Conservation (phyloP, 1,140 invertebrate genomes). For the Muscidifurax raptorellus region DNA sequence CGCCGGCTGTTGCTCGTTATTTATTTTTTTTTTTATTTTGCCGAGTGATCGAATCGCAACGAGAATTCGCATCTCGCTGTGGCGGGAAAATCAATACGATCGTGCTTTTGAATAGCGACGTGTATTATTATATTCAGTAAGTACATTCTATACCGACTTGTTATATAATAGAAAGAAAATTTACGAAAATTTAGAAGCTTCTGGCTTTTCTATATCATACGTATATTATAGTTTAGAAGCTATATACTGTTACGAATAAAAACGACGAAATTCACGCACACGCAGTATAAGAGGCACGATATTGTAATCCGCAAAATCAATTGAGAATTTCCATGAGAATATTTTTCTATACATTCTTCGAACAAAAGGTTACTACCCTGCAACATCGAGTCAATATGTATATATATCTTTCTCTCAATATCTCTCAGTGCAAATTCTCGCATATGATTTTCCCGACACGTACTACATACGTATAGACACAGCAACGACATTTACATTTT, state of each 20-base stretch:
- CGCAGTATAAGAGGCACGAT: neutral
- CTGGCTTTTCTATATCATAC: neutral
- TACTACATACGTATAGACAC: too few species aligned
- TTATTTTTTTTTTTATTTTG: neutral
- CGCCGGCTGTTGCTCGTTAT: neutral
- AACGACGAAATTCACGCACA: neutral
- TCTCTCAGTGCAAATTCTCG: neutral
- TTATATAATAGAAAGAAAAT: neutral
- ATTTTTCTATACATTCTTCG: neutral
- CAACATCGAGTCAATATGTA: neutral
- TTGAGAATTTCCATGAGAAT: neutral
- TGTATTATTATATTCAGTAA: neutral
- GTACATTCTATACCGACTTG: neutral
- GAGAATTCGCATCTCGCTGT: neutral
- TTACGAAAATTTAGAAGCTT: slow-evolving; percentile 9
- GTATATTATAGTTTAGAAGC: neutral
- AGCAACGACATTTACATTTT: neutral
- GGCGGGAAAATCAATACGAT: neutral
- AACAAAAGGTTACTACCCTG: neutral
- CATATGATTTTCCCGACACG: neutral
- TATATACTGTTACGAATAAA: neutral
- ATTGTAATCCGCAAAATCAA: neutral
- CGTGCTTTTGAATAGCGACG: neutral
- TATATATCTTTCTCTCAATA: neutral
- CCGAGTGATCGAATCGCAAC: neutral